phyloP scores from a whole-genome alignment of 2,888 invertebrate genomes.

The Nowickia ferox region DNA sequence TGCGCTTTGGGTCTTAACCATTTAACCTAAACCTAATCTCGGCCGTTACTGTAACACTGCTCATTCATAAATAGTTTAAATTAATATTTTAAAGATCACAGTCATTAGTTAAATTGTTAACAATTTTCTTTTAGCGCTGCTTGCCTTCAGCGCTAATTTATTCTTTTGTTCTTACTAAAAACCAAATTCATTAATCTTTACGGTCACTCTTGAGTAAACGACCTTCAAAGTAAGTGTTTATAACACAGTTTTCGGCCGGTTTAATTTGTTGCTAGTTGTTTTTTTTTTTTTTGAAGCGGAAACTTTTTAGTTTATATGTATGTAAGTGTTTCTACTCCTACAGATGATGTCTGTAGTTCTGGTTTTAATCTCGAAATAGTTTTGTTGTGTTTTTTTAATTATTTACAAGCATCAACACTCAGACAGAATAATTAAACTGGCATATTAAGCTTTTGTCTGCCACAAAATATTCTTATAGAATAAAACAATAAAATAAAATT shows the following conservation, averaged over 20 bases:
- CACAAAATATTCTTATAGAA: neutral
- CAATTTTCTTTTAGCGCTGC: constrained; percentile 18
- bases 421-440: constrained; percentile 24
- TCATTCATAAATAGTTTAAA: constrained; percentile 1
- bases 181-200: constrained; percentile 52
- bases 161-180: constrained; percentile 18
- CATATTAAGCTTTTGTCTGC: constrained; percentile 1
- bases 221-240: constrained; percentile 37
- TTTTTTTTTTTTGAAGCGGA: constrained; percentile 35
- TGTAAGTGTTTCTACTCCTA: neutral
- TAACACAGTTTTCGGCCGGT: constrained; percentile 4
- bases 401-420: constrained; percentile 7
- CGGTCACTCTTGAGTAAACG: neutral
- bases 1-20: no score
- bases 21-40: no score
- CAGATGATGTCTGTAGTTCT: neutral
- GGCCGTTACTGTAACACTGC: neutral
- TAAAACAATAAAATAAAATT: constrained; percentile 1
- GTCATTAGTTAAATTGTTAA: constrained; percentile 23
- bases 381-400: neutral
- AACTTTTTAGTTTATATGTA: constrained; percentile 25
- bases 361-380: constrained; percentile 18
- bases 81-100: neutral
- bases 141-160: constrained; percentile 18
- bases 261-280: neutral